A percentile compares a stretch with the other conserved stretches of the same genome.
Conservation (phyloP, 2,797 vertebrate genomes). For the Nannoperca obscura region DNA sequence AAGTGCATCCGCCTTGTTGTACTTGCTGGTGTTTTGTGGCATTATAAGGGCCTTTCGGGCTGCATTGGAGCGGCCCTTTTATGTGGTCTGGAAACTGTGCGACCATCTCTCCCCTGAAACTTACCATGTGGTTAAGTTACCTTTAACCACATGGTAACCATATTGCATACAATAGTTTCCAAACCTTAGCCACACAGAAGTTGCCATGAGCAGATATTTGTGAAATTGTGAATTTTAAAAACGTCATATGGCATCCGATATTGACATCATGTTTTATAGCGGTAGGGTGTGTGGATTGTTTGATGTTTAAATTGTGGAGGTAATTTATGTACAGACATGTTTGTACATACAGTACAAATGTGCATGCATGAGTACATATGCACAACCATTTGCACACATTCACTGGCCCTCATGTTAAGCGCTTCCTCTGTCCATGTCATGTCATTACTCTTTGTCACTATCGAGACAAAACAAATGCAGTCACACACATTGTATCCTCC, state of each 20-base stretch:
- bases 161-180: not conserved
- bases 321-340: not conserved
- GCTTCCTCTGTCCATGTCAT: not conserved
- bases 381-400: not conserved
- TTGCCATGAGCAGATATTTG: not conserved
- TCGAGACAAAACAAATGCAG: not conserved
- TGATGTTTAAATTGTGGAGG: too few relatives aligned
- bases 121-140: not conserved
- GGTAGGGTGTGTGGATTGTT: not conserved
- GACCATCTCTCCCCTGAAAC: not conserved
- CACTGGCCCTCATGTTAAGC: not conserved
- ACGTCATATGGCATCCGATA: not conserved
- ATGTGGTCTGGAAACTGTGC: not conserved
- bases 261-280: not conserved
- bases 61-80: not conserved
- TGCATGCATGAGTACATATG: not conserved
- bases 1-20: not conserved
- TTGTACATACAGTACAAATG: not conserved
- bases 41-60: not conserved
- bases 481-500: not conserved
- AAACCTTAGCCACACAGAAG: not conserved
- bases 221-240: not conserved
- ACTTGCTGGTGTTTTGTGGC: not conserved
- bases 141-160: not conserved
- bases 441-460: slow-evolving; percentile 16